Evolutionary conservation across 2,888 invertebrate genomes (phyloP), one percentile per base, ranked within the genome.

Genomic region (Polymixis lichenea): DNA sequence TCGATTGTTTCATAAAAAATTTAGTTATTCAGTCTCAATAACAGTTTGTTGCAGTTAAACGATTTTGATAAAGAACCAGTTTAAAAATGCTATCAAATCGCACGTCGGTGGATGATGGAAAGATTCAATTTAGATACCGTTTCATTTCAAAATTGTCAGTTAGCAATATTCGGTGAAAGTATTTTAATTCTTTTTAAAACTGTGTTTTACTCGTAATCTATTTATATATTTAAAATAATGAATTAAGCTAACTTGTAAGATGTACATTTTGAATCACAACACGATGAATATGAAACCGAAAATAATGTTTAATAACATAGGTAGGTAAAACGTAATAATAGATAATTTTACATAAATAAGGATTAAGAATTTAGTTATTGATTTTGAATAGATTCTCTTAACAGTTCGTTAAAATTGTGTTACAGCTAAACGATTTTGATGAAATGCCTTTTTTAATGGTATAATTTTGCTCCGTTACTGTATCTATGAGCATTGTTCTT

Each of bases 1-100:
- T 49, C 28, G 9, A 53, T 28, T 74, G 46, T 73, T 49, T 49
- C 1, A 19, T 60, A 68, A 15, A 28, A 11, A 77, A 77, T 22
- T 51, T 15, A n/a, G 8, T 32, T 32, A 56, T 56, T 46, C 7
- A 28, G 28, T 19, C 58, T 58, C 17, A 2, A 28, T 8, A 46
- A 11, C 43, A 46, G 43, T 46, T 46, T 11, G 43, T 46, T 11
- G 13, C 43, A 43, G 43, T 43, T 43, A 46, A 46, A 46, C 11
- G 43, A 46, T 11, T 46, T 46, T 46, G 11, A 9, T 11, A 46
- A 46, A 46, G 13, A 13, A 46, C 11, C 9, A 9, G 43, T 46
- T 46, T 46, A 46, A 46, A 46, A 46, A 46, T 13, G 9, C 43
- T 46, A 46, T 46, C 22, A 22, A 53, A 53, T 53, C 53, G 53